Percentiles rank a stretch among this genome's conserved stretches.
Evolutionary conservation across 2,888 invertebrate species (phyloP).

Genomic region (Epirrhoe alternata): DNA sequence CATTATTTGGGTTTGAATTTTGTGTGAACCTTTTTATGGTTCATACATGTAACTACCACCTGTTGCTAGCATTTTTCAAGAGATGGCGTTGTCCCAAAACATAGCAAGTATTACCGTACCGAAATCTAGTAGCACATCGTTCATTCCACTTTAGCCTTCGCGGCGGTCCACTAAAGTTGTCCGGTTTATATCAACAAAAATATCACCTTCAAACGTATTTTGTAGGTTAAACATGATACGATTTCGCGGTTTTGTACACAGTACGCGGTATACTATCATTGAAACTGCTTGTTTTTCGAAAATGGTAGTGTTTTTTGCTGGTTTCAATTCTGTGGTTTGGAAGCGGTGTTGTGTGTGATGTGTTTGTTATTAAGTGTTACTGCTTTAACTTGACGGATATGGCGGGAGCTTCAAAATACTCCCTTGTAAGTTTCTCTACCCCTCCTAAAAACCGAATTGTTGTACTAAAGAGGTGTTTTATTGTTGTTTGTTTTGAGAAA

Average conservation of each 20-base stretch:
- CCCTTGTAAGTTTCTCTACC: constrained; percentile 55
- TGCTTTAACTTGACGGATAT: constrained; percentile 47
- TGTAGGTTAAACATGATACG: constrained; percentile 84
- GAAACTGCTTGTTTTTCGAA: constrained; percentile 51
- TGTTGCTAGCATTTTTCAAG: constrained; percentile 40
- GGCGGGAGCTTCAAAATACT: constrained; percentile 66
- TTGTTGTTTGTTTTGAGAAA: constrained; percentile 25
- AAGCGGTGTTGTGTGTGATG: constrained; percentile 37
- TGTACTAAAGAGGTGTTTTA: not conserved
- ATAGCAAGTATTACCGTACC: constrained; percentile 62
- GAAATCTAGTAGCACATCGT: constrained; percentile 54
- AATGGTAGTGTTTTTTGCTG: constrained; percentile 56
- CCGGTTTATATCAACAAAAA: constrained; percentile 82
- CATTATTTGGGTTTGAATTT: constrained; percentile 2
- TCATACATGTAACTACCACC: not conserved
- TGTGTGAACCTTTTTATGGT: constrained; percentile 9
- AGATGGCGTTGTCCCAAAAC: constrained; percentile 72
- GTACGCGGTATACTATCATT: constrained; percentile 62
- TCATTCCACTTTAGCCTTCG: constrained; percentile 49
- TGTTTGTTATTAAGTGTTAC: constrained; percentile 47
- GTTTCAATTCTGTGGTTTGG: constrained; percentile 27
- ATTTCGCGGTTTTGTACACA: constrained; percentile 78
- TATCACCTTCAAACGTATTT: constrained; percentile 85
- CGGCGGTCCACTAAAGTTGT: constrained; percentile 47
- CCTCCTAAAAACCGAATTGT: not conserved